Conservation (phyloP, 1,140 invertebrate species). For the Caenorhabditis briggsae region DNA sequence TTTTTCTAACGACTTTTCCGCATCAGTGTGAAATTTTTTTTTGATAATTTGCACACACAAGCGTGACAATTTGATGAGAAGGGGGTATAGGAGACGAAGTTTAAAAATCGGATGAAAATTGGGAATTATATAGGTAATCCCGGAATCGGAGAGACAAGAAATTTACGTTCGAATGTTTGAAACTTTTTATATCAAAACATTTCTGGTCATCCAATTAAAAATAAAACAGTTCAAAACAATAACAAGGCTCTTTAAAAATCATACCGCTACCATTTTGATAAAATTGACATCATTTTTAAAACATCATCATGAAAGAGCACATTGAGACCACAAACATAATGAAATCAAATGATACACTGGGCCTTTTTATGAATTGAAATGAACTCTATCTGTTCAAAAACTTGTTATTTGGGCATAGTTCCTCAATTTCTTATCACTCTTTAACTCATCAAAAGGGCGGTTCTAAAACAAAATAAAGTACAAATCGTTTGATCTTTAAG, state of each 20-base stretch:
- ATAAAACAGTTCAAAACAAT: slow-evolving; percentile 1
- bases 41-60: slow-evolving; percentile 49
- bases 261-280: not conserved
- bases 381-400: slow-evolving; percentile 27
- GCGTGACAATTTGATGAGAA: slow-evolving; percentile 47
- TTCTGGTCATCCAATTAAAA: slow-evolving; percentile 9
- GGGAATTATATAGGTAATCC: not conserved
- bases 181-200: not conserved
- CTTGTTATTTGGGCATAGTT: slow-evolving; percentile 5
- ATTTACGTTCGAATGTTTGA: not conserved
- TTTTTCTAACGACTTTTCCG: slow-evolving; percentile 36
- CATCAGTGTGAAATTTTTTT: slow-evolving; percentile 35
- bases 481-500: not conserved
- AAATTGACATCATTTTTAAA: slow-evolving; percentile 27
- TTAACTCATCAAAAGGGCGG: not conserved
- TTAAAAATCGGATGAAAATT: slow-evolving; percentile 19
- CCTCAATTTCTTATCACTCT: not conserved
- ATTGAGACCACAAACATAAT: not conserved
- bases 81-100: not conserved
- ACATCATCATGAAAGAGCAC: slow-evolving; percentile 9
- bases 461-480: slow-evolving; percentile 6
- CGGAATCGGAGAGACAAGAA: slow-evolving; percentile 2
- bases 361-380: not conserved
- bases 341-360: not conserved
- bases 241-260: slow-evolving; percentile 36